Percentiles rank a stretch among this genome's conserved stretches.
These are phyloP conservation scores for Papilio elwesi DNA, from an alignment of 2,888 invertebrate species.

Conservation along the genomic window DNA sequence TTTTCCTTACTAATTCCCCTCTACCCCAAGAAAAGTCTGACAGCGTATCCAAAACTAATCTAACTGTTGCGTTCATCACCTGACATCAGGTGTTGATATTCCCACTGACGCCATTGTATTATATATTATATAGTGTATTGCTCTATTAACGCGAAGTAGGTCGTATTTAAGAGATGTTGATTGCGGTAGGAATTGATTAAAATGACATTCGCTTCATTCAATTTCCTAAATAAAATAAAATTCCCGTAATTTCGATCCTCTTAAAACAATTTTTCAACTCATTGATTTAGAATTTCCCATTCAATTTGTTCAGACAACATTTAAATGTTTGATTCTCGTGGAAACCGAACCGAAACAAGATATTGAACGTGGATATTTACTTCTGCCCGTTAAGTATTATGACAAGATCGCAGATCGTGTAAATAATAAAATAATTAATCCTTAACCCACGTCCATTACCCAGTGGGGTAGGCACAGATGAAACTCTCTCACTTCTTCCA, in stretches of 20 bases:
- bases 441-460: too few relatives aligned
- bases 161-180: too few relatives aligned
- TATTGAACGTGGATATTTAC: background rate
- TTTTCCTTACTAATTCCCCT: too few relatives aligned
- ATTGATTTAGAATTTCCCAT: conserved; percentile 24
- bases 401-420: background rate
- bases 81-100: too few relatives aligned
- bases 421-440: background rate
- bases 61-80: too few relatives aligned
- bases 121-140: too few relatives aligned
- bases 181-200: background rate
- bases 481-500: too few relatives aligned
- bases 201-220: background rate
- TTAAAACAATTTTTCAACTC: conserved; percentile 30
- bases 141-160: too few relatives aligned
- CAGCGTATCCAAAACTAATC: too few relatives aligned
- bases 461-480: too few relatives aligned
- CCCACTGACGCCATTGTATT: too few relatives aligned
- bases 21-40: too few relatives aligned
- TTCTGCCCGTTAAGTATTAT: background rate
- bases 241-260: conserved; percentile 15
- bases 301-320: conserved; percentile 25
- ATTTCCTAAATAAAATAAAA: conserved; percentile 1
- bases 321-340: conserved; percentile 25
- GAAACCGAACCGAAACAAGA: conserved; percentile 3